Base-by-base conservation (phyloP, 92 coral and sea anemone genomes). In the Meandrina meandrites region DNA sequence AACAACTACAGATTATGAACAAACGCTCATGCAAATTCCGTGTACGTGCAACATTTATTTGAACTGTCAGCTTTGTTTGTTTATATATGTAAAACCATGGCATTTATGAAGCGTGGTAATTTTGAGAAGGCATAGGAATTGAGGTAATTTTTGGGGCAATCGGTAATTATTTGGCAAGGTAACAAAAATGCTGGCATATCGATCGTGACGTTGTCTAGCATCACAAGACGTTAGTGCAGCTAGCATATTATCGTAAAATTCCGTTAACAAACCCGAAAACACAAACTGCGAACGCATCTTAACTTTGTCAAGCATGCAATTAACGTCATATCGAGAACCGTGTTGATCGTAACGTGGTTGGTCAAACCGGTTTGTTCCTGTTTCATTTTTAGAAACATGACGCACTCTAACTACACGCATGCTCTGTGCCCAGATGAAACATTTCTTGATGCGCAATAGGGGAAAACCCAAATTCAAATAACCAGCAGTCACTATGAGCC, bases 361-460 rank as follows among this genome's bases (percentile, higher is more conserved):
- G 70, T 64, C 70, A 64, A 64, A 64, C 70, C 70, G 16, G 34
- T 54, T 78, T 54, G 6, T 78, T 18, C 81, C 81, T 30, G 81
- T 53, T 78, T 78, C 40, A 8, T 19, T 48, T 53, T 78, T 31
- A 34, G 16, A 51, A 78, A 72, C 47, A 36, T 40, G 21, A 34
- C 27, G 22, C 24, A 40, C 21, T 19, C 6, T 15, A 19, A 31
- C 45, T 2, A 17, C 24, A 17, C 67, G 47, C 64, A 54, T 50
- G 66, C 66, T 78, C 42, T 54, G 66, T 51, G 5, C 4, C 22
- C 28, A 28, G 0, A 78, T 4, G 53, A 35, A 53, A 32, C 24
- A 51, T 78, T 78, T 78, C 40, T 54, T 28, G n/a, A 50, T 31
- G 66, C 48, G 81, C 42, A 51, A 27, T 31, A 78, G 81, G 81